Evolutionary conservation across 2,888 invertebrate species (phyloP).

Genomic region (Rhyacophila evoluta): DNA sequence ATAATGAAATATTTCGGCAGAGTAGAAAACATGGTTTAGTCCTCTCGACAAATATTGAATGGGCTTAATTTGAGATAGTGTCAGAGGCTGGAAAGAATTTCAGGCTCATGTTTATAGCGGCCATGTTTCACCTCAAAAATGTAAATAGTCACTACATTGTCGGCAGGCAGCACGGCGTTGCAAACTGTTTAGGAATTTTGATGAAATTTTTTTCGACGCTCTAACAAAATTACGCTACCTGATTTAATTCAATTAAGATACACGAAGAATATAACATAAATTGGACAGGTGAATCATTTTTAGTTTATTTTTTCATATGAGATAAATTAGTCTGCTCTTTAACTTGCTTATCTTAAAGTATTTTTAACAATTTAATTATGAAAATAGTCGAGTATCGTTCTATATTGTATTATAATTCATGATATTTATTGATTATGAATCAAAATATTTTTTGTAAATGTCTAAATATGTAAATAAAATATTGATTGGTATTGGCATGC

Average conservation of each 20-base stretch:
- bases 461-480: no score
- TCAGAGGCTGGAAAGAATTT: slow-evolving; percentile 11
- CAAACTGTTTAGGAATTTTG: background rate
- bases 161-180: background rate
- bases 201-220: background rate
- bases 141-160: slow-evolving; percentile 6
- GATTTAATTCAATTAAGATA: background rate
- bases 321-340: no score
- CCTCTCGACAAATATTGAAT: slow-evolving; percentile 19
- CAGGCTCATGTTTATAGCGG: slow-evolving; percentile 2
- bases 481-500: no score
- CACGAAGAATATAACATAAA: background rate
- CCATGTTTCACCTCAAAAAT: slow-evolving; percentile 24
- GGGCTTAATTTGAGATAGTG: slow-evolving; percentile 24
- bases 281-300: no score
- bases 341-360: no score
- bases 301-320: no score
- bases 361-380: no score
- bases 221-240: background rate
- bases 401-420: no score
- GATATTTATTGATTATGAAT: no score
- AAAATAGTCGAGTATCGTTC: no score
- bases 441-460: no score
- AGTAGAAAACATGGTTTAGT: slow-evolving; percentile 17
- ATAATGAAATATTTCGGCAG: slow-evolving; percentile 40